Base-by-base conservation (phyloP, 2,797 vertebrate species). In the Anguilla marmorata region DNA sequence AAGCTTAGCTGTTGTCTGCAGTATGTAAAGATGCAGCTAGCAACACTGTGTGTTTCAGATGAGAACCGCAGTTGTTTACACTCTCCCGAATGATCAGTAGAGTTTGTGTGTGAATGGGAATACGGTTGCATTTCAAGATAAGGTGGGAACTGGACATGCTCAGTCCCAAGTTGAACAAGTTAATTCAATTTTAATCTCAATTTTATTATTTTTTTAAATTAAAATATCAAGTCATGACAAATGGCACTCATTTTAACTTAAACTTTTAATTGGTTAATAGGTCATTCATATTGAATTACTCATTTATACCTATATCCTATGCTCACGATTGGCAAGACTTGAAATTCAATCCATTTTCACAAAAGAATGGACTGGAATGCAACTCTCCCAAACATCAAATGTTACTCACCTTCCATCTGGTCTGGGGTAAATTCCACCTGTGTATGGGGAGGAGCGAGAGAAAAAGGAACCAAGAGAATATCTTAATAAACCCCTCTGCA, bases 371-470 rank as follows among this genome's bases (percentile, higher is more conserved):
- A 45, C 16, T 12, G 12, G 12, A 3, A 19, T 45, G 37, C 12
- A 45, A 79, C 3, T 41, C 33, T 79, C 33, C 33, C 30, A 50
- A 30, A 60, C 14, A 88, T 84, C 85, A 1, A 85, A n/a, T 1
- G 87, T 79, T 90, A 90, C 94, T 93, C 90, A 96, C 96, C 95
- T 0, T 96, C 96, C 90, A 96, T 69, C 94, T 96, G 95, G 93
- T 96, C 96, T 90, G 92, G 76, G 86, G 85, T 94, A 94, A 96
- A 96, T 30, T 96, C 94, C 52, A 96, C 87, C 96, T 96, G 84
- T 76, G 87, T 50, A 33, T 50, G 41, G 6, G 8, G 21, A 50
- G 41, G 16, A 19, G 41, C 85, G 89, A 91, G 83, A 54, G 0
- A 93, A 74, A 95, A 89, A 94, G 86, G 88, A 94, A 84, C n/a